Evolutionary conservation across 2,113 vertebrate genomes (phyloP), one percentile per base, ranked within the genome.

Genomic region (Stercorarius parasiticus): DNA sequence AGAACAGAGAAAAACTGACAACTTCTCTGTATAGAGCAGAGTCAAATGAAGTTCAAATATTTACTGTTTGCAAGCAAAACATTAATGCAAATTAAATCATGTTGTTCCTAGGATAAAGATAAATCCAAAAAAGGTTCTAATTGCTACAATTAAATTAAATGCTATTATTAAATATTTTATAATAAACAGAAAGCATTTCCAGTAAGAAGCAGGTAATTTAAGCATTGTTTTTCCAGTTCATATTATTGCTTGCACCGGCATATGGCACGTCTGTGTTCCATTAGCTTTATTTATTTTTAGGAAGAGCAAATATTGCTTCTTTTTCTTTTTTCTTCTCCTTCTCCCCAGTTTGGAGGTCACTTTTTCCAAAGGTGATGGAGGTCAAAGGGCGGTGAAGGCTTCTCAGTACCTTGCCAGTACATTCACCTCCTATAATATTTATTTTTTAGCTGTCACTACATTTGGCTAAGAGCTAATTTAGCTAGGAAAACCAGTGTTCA

Each of bases 21-120:
- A 34, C 23, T 86, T 49, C 58, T 76, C 67, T 25, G 15, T 79
- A 89, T 15, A 87, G 27, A 88, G 30, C 12, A 78, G 45, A 93
- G 76, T 42, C 72, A 94, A 95, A 94, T 84, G 61, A 94, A 86
- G 18, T 87, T 91, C 80, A 92, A 91, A 92, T 89, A 93, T 91
- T 91, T 95, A 81, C 40, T 71, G 20, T 86, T 92, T 83, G 32
- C 11, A 88, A 93, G 42, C 15, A 90, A 88, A 95, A 86, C 4
- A 56, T 86, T 71, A 76, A 69, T 67, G 38, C 16, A 90, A 95
- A 96, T 91, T 88, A 88, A 88, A 86, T 66, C 27, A 61, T 43
- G 19, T 42, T 30, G 29, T 58, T 95, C 36, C 12, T 72, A 65
- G 17, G 40, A 79, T 50, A 93, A 95, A 90, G 26, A 67, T 3